Percentiles rank a stretch among this genome's conserved stretches.
These are phyloP conservation scores for Enteromius radiatus DNA, from an alignment of 2,797 vertebrate genomes.

Conservation along the genomic window DNA sequence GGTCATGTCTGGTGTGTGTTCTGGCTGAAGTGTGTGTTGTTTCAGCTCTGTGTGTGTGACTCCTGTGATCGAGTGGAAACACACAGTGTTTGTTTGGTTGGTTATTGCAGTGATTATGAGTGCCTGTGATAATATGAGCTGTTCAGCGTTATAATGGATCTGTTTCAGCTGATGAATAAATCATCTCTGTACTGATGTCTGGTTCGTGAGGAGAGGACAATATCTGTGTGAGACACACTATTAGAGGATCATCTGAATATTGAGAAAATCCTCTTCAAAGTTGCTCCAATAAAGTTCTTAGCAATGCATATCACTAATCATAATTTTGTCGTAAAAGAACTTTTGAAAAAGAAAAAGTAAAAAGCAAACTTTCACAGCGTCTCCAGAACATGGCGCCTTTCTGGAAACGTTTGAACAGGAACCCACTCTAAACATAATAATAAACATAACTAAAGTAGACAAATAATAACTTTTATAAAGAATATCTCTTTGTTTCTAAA, in stretches of 20 bases:
- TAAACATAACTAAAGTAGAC: too few species aligned
- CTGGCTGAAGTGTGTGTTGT: not conserved
- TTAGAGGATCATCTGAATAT: too few species aligned
- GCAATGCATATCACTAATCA: not conserved
- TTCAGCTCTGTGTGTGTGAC: not conserved
- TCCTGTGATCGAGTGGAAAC: not conserved
- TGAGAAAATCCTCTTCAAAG: not conserved
- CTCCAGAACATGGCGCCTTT: too few species aligned
- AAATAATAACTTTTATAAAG: too few species aligned
- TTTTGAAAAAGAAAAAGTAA: too few species aligned
- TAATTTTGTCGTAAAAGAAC: too few species aligned
- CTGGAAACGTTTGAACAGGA: too few species aligned
- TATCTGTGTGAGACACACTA: too few species aligned
- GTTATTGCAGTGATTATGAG: not conserved
- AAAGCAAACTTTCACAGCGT: too few species aligned
- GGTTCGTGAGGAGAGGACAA: not conserved
- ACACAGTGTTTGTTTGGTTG: not conserved
- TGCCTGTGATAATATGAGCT: not conserved
- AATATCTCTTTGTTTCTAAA: too few species aligned
- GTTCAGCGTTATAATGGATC: not conserved
- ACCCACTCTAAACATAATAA: too few species aligned
- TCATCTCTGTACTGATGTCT: not conserved
- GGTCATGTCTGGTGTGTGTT: not conserved
- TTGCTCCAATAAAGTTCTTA: not conserved
- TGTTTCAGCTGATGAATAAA: not conserved